Percentiles rank a stretch among this genome's conserved stretches.
Conservation (phyloP, 2,888 invertebrate genomes). For the Hydroisotoma schaefferi region DNA sequence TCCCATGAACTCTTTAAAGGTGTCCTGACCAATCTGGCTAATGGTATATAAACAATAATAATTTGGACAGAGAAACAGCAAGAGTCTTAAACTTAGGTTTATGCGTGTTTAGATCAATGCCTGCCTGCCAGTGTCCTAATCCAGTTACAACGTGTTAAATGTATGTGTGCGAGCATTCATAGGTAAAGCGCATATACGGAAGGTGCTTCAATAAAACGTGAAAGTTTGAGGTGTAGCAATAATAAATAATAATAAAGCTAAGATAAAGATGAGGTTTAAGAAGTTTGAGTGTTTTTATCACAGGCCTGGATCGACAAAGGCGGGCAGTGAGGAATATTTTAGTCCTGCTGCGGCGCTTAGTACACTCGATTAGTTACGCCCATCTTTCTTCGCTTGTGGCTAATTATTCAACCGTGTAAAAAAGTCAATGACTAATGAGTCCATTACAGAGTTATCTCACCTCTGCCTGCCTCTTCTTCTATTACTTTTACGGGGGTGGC, state of each 20-base stretch:
- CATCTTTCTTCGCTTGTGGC: constrained; percentile 46
- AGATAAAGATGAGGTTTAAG: constrained; percentile 8
- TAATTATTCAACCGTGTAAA: constrained; percentile 46
- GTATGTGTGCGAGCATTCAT: no score
- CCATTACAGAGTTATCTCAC: no score
- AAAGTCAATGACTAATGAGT: constrained; percentile 47
- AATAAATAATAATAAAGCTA: background rate
- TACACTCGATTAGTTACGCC: constrained; percentile 47
- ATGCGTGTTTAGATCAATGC: background rate
- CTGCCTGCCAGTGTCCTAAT: no score
- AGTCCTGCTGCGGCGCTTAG: constrained; percentile 45
- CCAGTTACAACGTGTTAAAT: no score
- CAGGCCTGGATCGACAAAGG: constrained; percentile 28
- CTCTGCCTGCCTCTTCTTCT: no score
- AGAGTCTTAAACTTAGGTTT: background rate
- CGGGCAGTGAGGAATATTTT: constrained; percentile 37
- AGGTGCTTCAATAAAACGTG: background rate
- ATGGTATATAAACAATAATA: background rate
- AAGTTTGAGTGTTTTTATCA: constrained; percentile 12
- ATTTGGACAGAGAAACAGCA: background rate
- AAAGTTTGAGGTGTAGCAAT: background rate
- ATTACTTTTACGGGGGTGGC: no score
- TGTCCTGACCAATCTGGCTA: background rate
- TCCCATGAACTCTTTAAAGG: background rate
- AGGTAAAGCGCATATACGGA: background rate